Evolutionary conservation across 2,113 vertebrate genomes (phyloP).

Genomic region (Phrynocephalus versicolor): DNA sequence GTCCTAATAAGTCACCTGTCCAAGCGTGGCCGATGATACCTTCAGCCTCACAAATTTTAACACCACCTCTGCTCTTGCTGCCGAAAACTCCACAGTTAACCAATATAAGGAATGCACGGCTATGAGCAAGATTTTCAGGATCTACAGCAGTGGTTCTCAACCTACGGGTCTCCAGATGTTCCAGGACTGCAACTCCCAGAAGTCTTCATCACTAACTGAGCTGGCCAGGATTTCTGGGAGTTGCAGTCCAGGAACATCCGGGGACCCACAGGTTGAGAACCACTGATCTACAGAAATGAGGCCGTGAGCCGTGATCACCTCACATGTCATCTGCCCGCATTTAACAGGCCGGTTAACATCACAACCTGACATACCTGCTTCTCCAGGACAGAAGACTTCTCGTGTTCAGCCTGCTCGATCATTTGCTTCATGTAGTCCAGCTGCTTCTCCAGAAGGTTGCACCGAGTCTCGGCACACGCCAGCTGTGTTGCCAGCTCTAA

Average conservation of each 20-base stretch:
- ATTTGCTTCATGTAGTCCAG: slow-evolving; percentile 89
- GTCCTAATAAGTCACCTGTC: too few relatives aligned
- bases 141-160: not conserved
- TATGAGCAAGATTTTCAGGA: not conserved
- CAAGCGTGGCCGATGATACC: too few relatives aligned
- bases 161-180: too few relatives aligned
- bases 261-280: too few relatives aligned
- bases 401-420: slow-evolving; percentile 84
- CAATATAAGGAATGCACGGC: not conserved
- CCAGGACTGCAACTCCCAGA: too few relatives aligned
- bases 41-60: not conserved
- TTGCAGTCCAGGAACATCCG: too few relatives aligned
- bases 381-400: slow-evolving; percentile 80
- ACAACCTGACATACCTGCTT: slow-evolving; percentile 80
- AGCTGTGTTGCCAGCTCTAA: slow-evolving; percentile 86
- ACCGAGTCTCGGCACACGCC: slow-evolving; percentile 86
- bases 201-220: too few relatives aligned
- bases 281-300: not conserved
- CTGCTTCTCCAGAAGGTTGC: slow-evolving; percentile 87
- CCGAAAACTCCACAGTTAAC: not conserved
- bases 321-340: not conserved
- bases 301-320: not conserved
- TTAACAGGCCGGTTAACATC: not conserved
- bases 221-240: too few relatives aligned
- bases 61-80: not conserved